Percentiles rank a stretch among this genome's conserved stretches.
Conservation (phyloP, 2,113 vertebrate species). For the Rissa tridactyla region DNA sequence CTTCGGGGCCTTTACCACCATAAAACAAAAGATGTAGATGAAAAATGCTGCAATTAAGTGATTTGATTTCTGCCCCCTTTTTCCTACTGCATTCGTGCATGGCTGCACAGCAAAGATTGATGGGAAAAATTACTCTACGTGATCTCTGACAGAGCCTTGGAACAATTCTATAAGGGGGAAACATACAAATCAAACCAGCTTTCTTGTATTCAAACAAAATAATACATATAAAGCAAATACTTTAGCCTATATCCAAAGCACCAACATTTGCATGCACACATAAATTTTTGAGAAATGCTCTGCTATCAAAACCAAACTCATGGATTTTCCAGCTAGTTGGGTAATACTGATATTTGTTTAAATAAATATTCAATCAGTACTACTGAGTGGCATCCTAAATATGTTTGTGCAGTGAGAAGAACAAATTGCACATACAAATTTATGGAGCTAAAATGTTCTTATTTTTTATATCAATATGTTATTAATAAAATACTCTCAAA, state of each 20-base stretch:
- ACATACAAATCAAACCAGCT: slow-evolving; percentile 87
- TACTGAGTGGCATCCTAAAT: slow-evolving; percentile 77
- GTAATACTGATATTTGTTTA: slow-evolving; percentile 84
- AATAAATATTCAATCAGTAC: slow-evolving; percentile 82
- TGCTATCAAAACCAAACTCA: slow-evolving; percentile 80
- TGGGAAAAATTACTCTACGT: slow-evolving; percentile 86
- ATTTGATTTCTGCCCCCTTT: slow-evolving; percentile 99
- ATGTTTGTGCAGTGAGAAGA: slow-evolving; percentile 71
- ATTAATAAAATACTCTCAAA: slow-evolving; percentile 78
- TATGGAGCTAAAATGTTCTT: slow-evolving; percentile 74
- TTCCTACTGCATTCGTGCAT: slow-evolving; percentile 87
- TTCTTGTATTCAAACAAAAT: slow-evolving; percentile 86
- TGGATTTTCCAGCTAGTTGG: slow-evolving; percentile 83
- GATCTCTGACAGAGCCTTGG: slow-evolving; percentile 88
- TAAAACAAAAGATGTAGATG: slow-evolving; percentile 99
- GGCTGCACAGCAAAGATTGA: slow-evolving; percentile 88
- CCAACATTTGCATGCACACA: slow-evolving; percentile 81
- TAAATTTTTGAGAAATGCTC: slow-evolving; percentile 83
- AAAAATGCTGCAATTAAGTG: slow-evolving; percentile 99
- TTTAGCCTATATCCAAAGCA: slow-evolving; percentile 83
- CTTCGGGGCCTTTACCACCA: slow-evolving; percentile 95
- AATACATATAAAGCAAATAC: slow-evolving; percentile 86
- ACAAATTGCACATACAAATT: slow-evolving; percentile 77
- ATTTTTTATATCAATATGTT: slow-evolving; percentile 77
- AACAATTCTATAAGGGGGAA: slow-evolving; percentile 87